Base-by-base conservation (phyloP, 2,888 invertebrate genomes). In the Biston betularia region DNA sequence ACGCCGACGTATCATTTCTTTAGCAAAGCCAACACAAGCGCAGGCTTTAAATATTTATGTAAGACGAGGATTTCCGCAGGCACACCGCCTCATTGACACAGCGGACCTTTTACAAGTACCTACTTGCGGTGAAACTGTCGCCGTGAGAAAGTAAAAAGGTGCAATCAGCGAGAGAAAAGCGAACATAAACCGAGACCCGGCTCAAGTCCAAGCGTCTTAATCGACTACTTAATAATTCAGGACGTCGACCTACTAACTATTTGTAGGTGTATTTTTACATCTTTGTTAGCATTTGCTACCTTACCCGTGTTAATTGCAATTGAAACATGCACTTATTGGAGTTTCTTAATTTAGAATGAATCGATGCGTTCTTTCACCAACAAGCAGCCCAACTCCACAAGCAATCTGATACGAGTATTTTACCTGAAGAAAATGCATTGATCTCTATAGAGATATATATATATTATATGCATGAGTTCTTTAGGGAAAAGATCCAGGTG, bases 161-260 rank as follows among this genome's bases (percentile, higher is more conserved):
- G 91, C 90, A 92, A 92, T 93, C 89, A 89, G 75, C 83, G 85
- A 87, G 85, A 88, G 88, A 91, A 93, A 90, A 89, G 92, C 86
- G 76, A 80, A 80, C 80, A 79, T 75, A 82, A 76, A 78, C 78
- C 74, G 77, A 81, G 78, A 66, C 72, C 69, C 74, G 82, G 68
- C 76, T 78, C 74, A 77, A 81, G 78, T 64, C 72, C 69, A 74
- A 82, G 68, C 76, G 78, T 76, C 85, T 85, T 92, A 89, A 93
- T 92, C 80, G 88, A 84, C 81, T 88, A 81, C 82, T 93, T 89
- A 93, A 92, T 90, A 88, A 92, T 93, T 91, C 92, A 93, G 91
- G 90, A 89, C 85, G 82, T 76, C 76, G 92, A 90, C 92, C 90
- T 78, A 90, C 73, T 75, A 70, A 50, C 65, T 63, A 35, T 70